Conservation (phyloP, 2,797 vertebrate species). For the Leptodactylus fallax region DNA sequence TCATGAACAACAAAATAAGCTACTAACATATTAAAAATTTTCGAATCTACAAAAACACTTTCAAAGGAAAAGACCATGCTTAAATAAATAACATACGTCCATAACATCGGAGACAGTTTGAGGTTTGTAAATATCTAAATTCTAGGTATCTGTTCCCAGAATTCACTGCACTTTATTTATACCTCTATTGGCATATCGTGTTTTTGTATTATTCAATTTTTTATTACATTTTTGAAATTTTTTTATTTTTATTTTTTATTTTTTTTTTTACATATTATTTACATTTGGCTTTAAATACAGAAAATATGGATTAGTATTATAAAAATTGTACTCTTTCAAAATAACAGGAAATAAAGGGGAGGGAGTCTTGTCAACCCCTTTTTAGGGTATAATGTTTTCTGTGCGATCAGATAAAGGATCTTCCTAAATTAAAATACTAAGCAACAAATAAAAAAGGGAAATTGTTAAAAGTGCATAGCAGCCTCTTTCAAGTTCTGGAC, state of each 20-base stretch:
- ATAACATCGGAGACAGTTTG: slow-evolving; percentile 74
- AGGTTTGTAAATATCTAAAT: slow-evolving; percentile 75
- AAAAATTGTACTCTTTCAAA: slow-evolving; percentile 79
- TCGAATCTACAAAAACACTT: slow-evolving; percentile 71
- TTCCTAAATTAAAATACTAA: slow-evolving; percentile 41
- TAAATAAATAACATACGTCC: slow-evolving; percentile 83
- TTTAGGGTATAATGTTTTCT: slow-evolving; percentile 65
- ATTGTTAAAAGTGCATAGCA: slow-evolving; percentile 66
- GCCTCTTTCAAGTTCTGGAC: slow-evolving; percentile 36
- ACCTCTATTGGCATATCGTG: slow-evolving; percentile 71
- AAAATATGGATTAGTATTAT: slow-evolving; percentile 86
- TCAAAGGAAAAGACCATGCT: slow-evolving; percentile 79
- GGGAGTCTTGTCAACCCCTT: slow-evolving; percentile 69
- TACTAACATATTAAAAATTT: slow-evolving; percentile 69
- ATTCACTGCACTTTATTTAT: slow-evolving; percentile 70
- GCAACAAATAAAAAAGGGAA: slow-evolving; percentile 18
- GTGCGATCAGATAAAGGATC: not conserved
- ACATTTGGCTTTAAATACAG: slow-evolving; percentile 92
- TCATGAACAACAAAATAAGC: slow-evolving; percentile 65
- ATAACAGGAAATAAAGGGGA: slow-evolving; percentile 73
- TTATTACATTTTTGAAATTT: slow-evolving; percentile 16
- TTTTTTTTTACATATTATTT: slow-evolving; percentile 73
- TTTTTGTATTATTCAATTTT: slow-evolving; percentile 60
- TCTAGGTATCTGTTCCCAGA: slow-evolving; percentile 76
- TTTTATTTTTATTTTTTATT: slow-evolving; percentile 72